phyloP scores from a whole-genome alignment of 2,113 vertebrate species.

The Bujurquina vittata region DNA sequence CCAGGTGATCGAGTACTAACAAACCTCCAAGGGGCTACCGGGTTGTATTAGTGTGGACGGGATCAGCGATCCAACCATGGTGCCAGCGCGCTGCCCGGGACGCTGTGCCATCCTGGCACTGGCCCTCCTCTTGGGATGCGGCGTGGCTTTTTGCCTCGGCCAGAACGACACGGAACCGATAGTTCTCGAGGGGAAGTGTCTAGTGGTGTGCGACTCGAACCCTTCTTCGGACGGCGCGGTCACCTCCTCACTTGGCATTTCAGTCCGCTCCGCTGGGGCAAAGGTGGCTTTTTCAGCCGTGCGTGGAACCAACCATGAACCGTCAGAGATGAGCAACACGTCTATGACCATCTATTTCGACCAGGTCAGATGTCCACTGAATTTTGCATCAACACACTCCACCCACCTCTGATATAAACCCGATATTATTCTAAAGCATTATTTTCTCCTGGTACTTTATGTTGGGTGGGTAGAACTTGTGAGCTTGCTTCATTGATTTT shows the following conservation, averaged over 20 bases:
- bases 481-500: conserved; percentile 30
- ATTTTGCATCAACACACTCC: neutral
- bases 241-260: conserved; percentile 96
- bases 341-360: conserved; percentile 99
- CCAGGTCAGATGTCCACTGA: conserved; percentile 85
- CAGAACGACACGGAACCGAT: conserved; percentile 99
- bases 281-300: conserved; percentile 98
- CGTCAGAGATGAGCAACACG: conserved; percentile 98
- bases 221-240: conserved; percentile 95
- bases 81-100: conserved; percentile 79
- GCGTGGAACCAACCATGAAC: conserved; percentile 94
- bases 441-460: neutral
- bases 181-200: conserved; percentile 96
- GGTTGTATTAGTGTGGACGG: conserved; percentile 77
- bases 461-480: conserved; percentile 13
- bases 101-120: conserved; percentile 84
- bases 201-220: conserved; percentile 98
- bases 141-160: conserved; percentile 82
- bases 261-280: conserved; percentile 94
- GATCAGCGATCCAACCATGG: conserved; percentile 81
- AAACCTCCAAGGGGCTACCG: conserved; percentile 84
- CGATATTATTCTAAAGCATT: neutral
- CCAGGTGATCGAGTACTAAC: conserved; percentile 79
- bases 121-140: conserved; percentile 83
- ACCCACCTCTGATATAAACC: neutral